These are phyloP conservation scores for Anomalospiza imberbis DNA, from an alignment of 2,797 vertebrate genomes.

Conservation along the genomic window DNA sequence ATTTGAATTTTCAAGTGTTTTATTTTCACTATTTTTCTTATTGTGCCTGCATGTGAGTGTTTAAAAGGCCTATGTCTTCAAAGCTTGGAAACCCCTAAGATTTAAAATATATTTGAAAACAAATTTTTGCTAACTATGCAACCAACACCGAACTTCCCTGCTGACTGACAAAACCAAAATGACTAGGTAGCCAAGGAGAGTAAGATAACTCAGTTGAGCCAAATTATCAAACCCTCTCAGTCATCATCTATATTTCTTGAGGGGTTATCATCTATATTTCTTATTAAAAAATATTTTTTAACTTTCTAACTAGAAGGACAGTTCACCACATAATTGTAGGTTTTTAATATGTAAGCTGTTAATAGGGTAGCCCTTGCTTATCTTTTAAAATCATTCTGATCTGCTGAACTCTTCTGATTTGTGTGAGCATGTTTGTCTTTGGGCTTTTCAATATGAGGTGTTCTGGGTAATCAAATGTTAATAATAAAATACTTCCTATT, in stretches of 20 bases:
- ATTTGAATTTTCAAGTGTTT: neutral
- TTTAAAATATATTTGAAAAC: neutral
- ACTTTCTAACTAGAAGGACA: neutral
- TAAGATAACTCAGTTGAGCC: neutral
- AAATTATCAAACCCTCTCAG: neutral
- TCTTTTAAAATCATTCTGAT: conserved; percentile 24
- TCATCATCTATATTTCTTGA: neutral
- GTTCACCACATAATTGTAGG: neutral
- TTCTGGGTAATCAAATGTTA: conserved; percentile 11
- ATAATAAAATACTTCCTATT: neutral
- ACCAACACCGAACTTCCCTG: neutral
- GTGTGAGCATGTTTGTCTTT: neutral
- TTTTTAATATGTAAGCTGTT: conserved; percentile 10
- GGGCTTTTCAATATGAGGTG: neutral
- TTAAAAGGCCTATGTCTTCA: neutral
- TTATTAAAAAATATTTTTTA: neutral
- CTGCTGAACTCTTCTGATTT: neutral
- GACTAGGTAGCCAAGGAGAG: neutral
- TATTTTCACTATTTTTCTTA: neutral
- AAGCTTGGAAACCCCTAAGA: neutral
- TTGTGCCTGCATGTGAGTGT: neutral
- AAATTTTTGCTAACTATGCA: neutral
- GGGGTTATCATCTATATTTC: neutral
- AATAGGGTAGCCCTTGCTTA: neutral
- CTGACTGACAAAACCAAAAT: neutral